A percentile compares a stretch with the other conserved stretches of the same genome.
Conservation (phyloP, 2,113 vertebrate genomes). For the Heptranchias perlo region DNA sequence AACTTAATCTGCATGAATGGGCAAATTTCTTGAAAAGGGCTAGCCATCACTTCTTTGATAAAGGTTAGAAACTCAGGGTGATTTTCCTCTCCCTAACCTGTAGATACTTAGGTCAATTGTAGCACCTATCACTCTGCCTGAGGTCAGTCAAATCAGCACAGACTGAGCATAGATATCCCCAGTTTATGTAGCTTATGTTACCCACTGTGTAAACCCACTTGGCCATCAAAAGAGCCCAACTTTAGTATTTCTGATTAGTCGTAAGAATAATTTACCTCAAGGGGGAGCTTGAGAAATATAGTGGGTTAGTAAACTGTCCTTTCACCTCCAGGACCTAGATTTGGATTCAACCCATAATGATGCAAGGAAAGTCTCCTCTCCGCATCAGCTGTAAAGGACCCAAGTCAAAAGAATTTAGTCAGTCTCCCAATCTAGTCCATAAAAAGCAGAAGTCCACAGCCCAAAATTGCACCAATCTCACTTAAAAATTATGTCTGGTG, state of each 20-base stretch:
- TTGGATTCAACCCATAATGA: neutral
- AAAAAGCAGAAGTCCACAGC: neutral
- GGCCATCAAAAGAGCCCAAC: neutral
- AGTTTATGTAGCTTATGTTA: neutral
- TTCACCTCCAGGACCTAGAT: neutral
- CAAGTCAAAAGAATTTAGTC: neutral
- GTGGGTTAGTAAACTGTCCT: neutral
- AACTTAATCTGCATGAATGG: neutral
- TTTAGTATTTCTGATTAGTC: neutral
- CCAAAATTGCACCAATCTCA: neutral
- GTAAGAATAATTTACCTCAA: neutral
- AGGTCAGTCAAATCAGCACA: neutral
- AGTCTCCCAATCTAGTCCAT: neutral
- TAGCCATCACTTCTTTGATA: neutral
- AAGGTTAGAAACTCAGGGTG: neutral
- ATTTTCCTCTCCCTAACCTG: neutral
- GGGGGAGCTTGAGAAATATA: neutral
- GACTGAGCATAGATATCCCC: neutral
- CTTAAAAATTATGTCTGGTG: neutral
- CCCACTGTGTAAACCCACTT: neutral
- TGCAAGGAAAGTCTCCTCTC: neutral
- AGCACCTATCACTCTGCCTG: neutral
- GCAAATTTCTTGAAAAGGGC: neutral
- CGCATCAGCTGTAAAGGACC: neutral
- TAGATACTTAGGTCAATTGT: neutral